Percentiles rank a stretch among this genome's conserved stretches.
These are phyloP conservation scores for Metridium senile DNA, from an alignment of 92 coral and sea anemone genomes.

Conservation along the genomic window DNA sequence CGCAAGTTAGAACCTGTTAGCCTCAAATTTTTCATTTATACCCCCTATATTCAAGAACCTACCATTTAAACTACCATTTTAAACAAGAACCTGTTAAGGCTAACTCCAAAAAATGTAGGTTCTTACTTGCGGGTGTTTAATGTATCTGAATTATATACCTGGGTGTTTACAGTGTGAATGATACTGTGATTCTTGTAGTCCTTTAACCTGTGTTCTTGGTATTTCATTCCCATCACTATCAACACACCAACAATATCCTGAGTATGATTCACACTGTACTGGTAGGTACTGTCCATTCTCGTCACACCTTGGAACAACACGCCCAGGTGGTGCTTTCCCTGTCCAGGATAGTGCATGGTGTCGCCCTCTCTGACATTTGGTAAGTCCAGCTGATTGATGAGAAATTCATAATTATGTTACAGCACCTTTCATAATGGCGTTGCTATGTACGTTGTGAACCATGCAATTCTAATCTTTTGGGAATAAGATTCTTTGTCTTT, in stretches of 20 bases:
- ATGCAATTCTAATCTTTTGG: too few species aligned
- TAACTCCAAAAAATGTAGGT: too few species aligned
- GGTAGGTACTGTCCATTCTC: conserved; percentile 67
- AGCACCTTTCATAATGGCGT: too few species aligned
- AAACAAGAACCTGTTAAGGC: too few species aligned
- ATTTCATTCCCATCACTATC: conserved; percentile 76
- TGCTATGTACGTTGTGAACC: too few species aligned
- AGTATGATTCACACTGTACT: conserved; percentile 72
- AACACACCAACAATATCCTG: conserved; percentile 94
- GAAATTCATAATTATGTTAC: background rate
- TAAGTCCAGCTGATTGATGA: conserved; percentile 58
- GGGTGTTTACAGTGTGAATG: conserved; percentile 52
- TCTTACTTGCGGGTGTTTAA: too few species aligned
- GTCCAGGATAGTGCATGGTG: conserved; percentile 77
- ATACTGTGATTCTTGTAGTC: conserved; percentile 15
- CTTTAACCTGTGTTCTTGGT: conserved; percentile 73
- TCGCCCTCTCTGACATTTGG: conserved; percentile 72
- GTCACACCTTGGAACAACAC: conserved; percentile 75
- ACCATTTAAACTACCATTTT: too few species aligned
- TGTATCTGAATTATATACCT: conserved; percentile 44
- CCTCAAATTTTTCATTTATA: too few species aligned
- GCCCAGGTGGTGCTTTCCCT: conserved; percentile 66
- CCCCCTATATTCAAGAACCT: too few species aligned
- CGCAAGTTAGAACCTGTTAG: too few species aligned
- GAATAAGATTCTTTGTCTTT: too few species aligned